Evolutionary conservation across 2,888 invertebrate species (phyloP).

Genomic region (Trisateles emortualis): DNA sequence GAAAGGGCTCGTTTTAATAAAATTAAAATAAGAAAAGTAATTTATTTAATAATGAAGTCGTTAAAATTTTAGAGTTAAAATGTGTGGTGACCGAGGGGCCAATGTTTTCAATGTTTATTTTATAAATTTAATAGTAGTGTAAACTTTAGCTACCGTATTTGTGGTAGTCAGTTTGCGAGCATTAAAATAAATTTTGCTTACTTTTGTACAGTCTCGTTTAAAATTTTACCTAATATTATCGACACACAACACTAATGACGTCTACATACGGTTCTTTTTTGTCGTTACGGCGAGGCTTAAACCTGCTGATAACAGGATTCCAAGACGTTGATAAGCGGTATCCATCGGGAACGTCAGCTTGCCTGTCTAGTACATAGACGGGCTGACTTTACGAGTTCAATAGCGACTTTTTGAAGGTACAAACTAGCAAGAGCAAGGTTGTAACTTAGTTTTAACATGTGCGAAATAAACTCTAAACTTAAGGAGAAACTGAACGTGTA

Average conservation of each 20-base stretch:
- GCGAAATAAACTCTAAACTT: neutral
- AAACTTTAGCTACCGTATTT: neutral
- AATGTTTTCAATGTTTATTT: neutral
- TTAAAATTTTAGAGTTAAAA: constrained; percentile 12
- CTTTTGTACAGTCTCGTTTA: no score
- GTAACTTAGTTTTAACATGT: neutral
- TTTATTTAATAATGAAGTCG: constrained; percentile 27
- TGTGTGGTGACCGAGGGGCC: constrained; percentile 1
- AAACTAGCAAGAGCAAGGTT: neutral
- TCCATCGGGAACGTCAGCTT: no score
- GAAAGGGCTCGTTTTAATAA: constrained; percentile 34
- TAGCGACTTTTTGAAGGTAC: neutral
- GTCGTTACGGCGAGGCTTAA: no score
- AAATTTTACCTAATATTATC: no score
- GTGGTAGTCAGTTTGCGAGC: neutral
- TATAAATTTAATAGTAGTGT: neutral
- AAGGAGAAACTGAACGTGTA: neutral
- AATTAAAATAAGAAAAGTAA: constrained; percentile 34
- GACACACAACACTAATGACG: no score
- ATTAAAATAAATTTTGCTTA: neutral
- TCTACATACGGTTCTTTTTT: no score
- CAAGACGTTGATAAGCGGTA: no score
- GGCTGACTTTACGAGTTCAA: no score
- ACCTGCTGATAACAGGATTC: no score
- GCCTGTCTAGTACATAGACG: no score